Conservation (phyloP, 2,797 vertebrate species). For the Labroides dimidiatus region DNA sequence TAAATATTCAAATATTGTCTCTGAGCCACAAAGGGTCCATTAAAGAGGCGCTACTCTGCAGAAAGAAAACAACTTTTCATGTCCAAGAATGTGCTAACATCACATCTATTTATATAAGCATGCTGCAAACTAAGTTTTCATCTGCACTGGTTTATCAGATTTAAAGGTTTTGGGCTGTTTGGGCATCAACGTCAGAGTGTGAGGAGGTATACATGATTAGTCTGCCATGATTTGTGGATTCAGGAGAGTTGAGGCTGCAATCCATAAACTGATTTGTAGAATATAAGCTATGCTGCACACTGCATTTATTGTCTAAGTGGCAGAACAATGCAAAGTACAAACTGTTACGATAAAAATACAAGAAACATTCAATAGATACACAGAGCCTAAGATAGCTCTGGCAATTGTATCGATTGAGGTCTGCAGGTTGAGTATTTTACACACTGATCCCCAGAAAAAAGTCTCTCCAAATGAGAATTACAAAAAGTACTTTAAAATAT, state of each 20-base stretch:
- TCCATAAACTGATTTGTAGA: too few species aligned
- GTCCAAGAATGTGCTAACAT: conserved; percentile 24
- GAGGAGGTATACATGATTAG: conserved; percentile 18
- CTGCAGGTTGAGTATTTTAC: too few species aligned
- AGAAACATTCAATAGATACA: not conserved
- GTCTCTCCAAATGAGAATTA: too few species aligned
- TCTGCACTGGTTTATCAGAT: conserved; percentile 21
- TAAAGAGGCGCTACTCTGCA: conserved; percentile 27
- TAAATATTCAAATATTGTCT: conserved; percentile 53
- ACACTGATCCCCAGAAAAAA: too few species aligned
- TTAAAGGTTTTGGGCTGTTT: conserved; percentile 8
- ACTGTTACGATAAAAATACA: not conserved
- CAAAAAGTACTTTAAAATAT: too few species aligned
- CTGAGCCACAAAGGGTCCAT: conserved; percentile 26
- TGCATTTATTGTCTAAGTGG: not conserved
- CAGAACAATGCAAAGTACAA: not conserved
- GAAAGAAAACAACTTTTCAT: conserved; percentile 24
- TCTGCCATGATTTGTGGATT: not conserved
- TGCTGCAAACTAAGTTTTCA: conserved; percentile 31
- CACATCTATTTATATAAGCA: conserved; percentile 32
- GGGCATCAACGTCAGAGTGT: conserved; percentile 11
- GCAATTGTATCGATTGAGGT: too few species aligned
- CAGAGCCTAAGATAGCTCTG: not conserved
- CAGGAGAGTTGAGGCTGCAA: too few species aligned
- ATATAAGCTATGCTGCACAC: too few species aligned